Conservation (phyloP, 2,888 invertebrate species). For the Drosophila prolongata region DNA sequence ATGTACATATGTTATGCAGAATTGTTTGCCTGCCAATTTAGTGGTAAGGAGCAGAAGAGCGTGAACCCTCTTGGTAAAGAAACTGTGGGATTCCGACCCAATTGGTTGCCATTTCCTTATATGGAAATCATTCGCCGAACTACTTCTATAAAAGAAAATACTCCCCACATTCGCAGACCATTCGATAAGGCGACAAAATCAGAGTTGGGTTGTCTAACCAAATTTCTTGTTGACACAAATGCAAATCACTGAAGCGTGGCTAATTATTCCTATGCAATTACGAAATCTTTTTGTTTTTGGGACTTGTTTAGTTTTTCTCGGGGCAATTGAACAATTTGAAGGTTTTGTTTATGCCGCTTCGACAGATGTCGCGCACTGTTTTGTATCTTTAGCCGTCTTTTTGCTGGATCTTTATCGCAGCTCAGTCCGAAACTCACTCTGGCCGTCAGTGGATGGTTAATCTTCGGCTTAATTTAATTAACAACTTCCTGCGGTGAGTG, state of each 20-base stretch:
- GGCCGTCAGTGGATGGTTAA: constrained; percentile 59
- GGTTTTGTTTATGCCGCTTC: constrained; percentile 18
- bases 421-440: constrained; percentile 6
- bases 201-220: constrained; percentile 43
- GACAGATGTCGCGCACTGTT: constrained; percentile 26
- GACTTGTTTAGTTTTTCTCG: constrained; percentile 1
- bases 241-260: constrained; percentile 57
- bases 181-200: constrained; percentile 61
- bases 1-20: not conserved
- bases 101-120: not conserved
- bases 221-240: constrained; percentile 15
- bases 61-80: not conserved
- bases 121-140: not conserved
- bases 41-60: not conserved
- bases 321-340: constrained; percentile 55
- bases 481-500: constrained; percentile 64
- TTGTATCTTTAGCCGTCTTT: constrained; percentile 3
- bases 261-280: constrained; percentile 44
- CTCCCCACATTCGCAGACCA: not conserved
- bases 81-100: no score
- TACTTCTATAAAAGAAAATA: no score
- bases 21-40: no score
- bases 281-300: constrained; percentile 33
- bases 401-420: constrained; percentile 28
- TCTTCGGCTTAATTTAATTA: constrained; percentile 75